These are phyloP conservation scores for Eupithecia subumbrata DNA, from an alignment of 2,888 invertebrate genomes.

Conservation along the genomic window DNA sequence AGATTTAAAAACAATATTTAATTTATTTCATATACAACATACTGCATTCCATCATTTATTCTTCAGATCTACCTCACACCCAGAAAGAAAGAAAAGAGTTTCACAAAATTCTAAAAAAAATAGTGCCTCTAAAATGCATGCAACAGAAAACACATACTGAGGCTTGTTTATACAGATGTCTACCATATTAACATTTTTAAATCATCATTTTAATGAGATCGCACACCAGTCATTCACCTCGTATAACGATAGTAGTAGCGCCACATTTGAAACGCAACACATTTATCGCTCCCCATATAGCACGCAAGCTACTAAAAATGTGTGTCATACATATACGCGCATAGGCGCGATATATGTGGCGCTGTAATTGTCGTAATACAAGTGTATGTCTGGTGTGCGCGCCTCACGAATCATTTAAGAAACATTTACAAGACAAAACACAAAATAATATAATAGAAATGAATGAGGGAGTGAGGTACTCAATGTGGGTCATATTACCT, in stretches of 20 bases:
- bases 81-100: background rate
- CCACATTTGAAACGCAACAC: too few relatives aligned
- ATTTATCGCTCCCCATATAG: too few relatives aligned
- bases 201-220: background rate
- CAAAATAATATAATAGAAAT: conserved; percentile 16
- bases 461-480: conserved; percentile 18
- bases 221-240: too few relatives aligned
- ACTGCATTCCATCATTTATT: conserved; percentile 51
- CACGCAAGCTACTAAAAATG: too few relatives aligned
- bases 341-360: too few relatives aligned
- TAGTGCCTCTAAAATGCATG: background rate
- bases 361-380: too few relatives aligned
- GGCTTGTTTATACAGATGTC: conserved; percentile 26
- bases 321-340: too few relatives aligned
- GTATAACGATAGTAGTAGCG: too few relatives aligned
- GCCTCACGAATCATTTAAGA: background rate
- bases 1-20: conserved; percentile 62
- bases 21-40: conserved; percentile 62
- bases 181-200: background rate
- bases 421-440: conserved; percentile 10
- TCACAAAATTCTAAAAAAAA: conserved; percentile 1
- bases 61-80: conserved; percentile 55
- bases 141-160: background rate
- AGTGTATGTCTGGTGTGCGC: too few relatives aligned
- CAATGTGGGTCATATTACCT: conserved; percentile 15